These are phyloP conservation scores for Hyles vespertilio DNA, from an alignment of 1,140 invertebrate genomes.

Conservation along the genomic window DNA sequence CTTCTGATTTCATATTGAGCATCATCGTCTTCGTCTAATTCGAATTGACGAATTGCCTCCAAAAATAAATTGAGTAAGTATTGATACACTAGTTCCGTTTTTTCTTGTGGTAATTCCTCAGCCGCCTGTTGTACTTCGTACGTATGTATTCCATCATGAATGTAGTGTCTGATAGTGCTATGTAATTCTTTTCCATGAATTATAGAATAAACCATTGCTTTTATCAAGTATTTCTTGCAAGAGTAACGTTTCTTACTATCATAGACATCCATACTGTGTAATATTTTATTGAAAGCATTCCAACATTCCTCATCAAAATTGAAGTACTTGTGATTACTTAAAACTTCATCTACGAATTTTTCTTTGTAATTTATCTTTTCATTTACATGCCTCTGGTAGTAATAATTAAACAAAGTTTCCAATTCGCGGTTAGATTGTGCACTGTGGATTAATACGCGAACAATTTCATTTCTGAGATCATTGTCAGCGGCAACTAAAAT, in stretches of 20 bases:
- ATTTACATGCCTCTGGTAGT: slow-evolving; percentile 46
- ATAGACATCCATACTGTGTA: slow-evolving; percentile 43
- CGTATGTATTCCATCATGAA: slow-evolving; percentile 16
- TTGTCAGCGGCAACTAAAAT: slow-evolving; percentile 30
- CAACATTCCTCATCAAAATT: slow-evolving; percentile 43
- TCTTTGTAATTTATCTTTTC: slow-evolving; percentile 36
- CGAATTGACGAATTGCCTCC: slow-evolving; percentile 27
- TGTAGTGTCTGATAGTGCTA: slow-evolving; percentile 22
- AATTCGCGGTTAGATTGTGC: slow-evolving; percentile 37
- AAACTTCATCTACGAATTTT: slow-evolving; percentile 36
- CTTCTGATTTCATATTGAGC: slow-evolving; percentile 17
- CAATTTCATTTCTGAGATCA: slow-evolving; percentile 28
- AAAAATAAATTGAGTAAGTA: slow-evolving; percentile 30
- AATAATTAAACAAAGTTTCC: slow-evolving; percentile 40
- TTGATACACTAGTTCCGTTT: slow-evolving; percentile 29
- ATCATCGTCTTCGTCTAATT: slow-evolving; percentile 21
- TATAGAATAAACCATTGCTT: slow-evolving; percentile 38
- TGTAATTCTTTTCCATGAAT: slow-evolving; percentile 33
- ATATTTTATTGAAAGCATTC: slow-evolving; percentile 41
- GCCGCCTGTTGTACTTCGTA: slow-evolving; percentile 20
- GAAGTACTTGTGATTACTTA: slow-evolving; percentile 36
- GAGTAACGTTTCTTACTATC: neutral
- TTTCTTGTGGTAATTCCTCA: slow-evolving; percentile 28
- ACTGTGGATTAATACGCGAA: slow-evolving; percentile 36
- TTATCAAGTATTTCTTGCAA: slow-evolving; percentile 19